phyloP scores from a whole-genome alignment of 2,113 vertebrate species.

The Tricholaema leucomelas region DNA sequence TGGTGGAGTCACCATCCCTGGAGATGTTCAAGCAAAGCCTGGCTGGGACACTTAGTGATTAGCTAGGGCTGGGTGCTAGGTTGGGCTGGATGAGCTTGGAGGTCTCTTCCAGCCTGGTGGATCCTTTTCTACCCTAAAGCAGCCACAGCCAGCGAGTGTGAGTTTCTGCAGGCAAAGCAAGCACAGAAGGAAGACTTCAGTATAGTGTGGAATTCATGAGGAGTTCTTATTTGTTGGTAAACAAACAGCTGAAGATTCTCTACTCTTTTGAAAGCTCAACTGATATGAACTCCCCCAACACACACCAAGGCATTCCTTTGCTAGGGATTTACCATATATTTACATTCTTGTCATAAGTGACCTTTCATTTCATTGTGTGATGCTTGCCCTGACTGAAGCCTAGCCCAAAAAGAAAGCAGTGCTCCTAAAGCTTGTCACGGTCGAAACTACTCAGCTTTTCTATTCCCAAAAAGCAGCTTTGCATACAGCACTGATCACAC shows the following conservation, averaged over 20 bases:
- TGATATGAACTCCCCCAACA: background rate
- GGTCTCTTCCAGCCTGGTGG: too few relatives aligned
- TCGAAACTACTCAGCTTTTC: slow-evolving; percentile 58
- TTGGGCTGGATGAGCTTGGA: too few relatives aligned
- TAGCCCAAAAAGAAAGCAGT: slow-evolving; percentile 23
- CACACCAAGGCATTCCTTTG: slow-evolving; percentile 17
- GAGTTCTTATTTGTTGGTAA: slow-evolving; percentile 13
- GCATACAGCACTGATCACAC: slow-evolving; percentile 22
- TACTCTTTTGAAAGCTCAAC: background rate
- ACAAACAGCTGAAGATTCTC: slow-evolving; percentile 31
- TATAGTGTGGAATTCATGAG: background rate
- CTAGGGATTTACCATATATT: slow-evolving; percentile 51
- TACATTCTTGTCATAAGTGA: slow-evolving; percentile 68
- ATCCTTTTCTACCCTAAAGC: background rate
- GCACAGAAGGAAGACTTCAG: background rate
- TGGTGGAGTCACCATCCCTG: too few relatives aligned
- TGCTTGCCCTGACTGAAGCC: slow-evolving; percentile 74
- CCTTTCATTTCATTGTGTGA: slow-evolving; percentile 67
- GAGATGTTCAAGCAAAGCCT: too few relatives aligned
- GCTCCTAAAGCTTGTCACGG: slow-evolving; percentile 51
- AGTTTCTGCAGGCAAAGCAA: background rate
- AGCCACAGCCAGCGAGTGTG: background rate
- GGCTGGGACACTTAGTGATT: too few relatives aligned
- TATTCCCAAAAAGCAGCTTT: slow-evolving; percentile 23
- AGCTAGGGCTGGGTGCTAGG: too few relatives aligned